A percentile compares a stretch with the other conserved stretches of the same genome.
Conservation (phyloP, 2,113 vertebrate species). For the Argyrosomus japonicus region DNA sequence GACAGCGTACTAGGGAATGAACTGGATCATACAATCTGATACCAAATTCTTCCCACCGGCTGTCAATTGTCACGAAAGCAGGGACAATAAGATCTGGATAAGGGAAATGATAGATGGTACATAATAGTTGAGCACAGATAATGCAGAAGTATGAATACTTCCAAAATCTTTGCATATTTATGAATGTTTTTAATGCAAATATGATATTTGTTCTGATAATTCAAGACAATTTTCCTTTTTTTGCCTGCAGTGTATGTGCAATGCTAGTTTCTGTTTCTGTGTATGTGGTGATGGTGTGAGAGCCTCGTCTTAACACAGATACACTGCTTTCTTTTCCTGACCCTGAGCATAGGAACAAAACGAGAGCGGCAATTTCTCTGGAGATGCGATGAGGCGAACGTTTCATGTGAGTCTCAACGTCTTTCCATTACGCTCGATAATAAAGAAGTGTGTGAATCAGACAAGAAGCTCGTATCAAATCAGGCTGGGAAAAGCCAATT, state of each 20-base stretch:
- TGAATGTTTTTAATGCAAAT: background rate
- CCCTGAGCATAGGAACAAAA: constrained; percentile 41
- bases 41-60: constrained; percentile 34
- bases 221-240: background rate
- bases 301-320: background rate
- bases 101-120: constrained; percentile 10
- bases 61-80: constrained; percentile 41
- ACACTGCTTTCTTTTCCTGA: constrained; percentile 37
- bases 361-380: constrained; percentile 56
- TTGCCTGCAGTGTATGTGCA: background rate
- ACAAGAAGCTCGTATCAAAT: constrained; percentile 81
- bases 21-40: constrained; percentile 53
- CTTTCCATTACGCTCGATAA: constrained; percentile 78
- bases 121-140: background rate
- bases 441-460: constrained; percentile 80
- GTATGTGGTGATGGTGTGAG: background rate
- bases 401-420: constrained; percentile 72
- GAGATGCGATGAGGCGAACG: constrained; percentile 63
- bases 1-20: constrained; percentile 46
- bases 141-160: background rate
- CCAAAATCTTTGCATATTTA: background rate
- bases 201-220: background rate
- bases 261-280: background rate
- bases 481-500: constrained; percentile 83
- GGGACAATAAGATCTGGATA: constrained; percentile 25